Percentiles rank a stretch among this genome's conserved stretches.
phyloP scores from a whole-genome alignment of 2,888 invertebrate genomes.

The Slavum lentiscoides region DNA sequence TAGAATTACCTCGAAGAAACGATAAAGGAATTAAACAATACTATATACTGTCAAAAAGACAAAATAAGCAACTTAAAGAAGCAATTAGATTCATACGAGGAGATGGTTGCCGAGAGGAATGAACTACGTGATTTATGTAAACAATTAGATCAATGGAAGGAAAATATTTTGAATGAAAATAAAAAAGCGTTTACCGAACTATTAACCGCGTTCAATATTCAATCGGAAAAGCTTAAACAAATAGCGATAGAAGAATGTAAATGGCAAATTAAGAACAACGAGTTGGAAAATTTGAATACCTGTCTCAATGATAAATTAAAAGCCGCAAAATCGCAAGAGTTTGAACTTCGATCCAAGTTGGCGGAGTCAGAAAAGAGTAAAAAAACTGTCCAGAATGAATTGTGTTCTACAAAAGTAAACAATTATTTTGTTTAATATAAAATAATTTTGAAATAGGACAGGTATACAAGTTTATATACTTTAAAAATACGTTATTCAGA shows the following conservation, averaged over 20 bases:
- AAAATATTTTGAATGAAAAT: not conserved
- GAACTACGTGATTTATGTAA: not conserved
- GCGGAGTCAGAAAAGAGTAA: not conserved
- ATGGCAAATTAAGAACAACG: not conserved
- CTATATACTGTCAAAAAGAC: too few relatives aligned
- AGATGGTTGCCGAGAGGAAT: not conserved
- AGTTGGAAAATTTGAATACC: not conserved
- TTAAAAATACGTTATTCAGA: too few relatives aligned
- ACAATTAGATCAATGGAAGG: not conserved
- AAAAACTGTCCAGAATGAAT: not conserved
- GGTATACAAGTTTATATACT: too few relatives aligned
- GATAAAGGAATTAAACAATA: too few relatives aligned
- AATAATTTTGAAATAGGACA: too few relatives aligned
- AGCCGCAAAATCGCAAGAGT: not conserved
- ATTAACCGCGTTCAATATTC: not conserved
- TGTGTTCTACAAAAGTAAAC: not conserved
- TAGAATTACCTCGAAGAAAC: too few relatives aligned
- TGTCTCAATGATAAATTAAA: not conserved
- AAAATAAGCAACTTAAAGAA: too few relatives aligned
- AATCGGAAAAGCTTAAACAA: constrained; percentile 15
- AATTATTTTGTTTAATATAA: not conserved
- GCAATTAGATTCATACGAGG: too few relatives aligned
- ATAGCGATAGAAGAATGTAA: not conserved
- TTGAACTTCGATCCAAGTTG: not conserved
- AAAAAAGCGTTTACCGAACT: not conserved